A percentile compares a stretch with the other conserved stretches of the same genome.
Conservation (phyloP, 2,888 invertebrate species). For the Steromphala cineraria region DNA sequence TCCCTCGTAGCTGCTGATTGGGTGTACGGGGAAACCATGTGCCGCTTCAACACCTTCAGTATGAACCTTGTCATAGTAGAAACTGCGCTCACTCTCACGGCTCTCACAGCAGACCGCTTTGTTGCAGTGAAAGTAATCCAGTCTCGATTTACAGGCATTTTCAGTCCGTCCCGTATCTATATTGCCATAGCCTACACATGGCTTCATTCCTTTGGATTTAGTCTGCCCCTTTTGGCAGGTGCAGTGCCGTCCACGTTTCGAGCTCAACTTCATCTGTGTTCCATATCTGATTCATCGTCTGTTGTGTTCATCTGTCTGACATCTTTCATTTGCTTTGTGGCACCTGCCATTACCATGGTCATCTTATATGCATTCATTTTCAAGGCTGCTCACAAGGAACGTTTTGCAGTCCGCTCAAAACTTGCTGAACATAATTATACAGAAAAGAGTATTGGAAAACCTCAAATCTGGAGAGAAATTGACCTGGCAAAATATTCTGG, state of each 20-base stretch:
- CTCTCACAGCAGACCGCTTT: slow-evolving; percentile 61
- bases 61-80: slow-evolving; percentile 57
- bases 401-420: slow-evolving; percentile 41
- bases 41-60: slow-evolving; percentile 60
- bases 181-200: slow-evolving; percentile 59
- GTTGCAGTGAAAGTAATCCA: slow-evolving; percentile 52
- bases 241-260: slow-evolving; percentile 50
- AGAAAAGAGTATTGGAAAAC: slow-evolving; percentile 44
- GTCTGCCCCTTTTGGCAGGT: slow-evolving; percentile 58
- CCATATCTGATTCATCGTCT: slow-evolving; percentile 52
- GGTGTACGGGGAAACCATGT: slow-evolving; percentile 56
- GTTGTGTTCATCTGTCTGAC: slow-evolving; percentile 52
- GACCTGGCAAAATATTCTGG: slow-evolving; percentile 53
- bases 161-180: slow-evolving; percentile 46
- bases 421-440: slow-evolving; percentile 53
- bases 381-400: slow-evolving; percentile 46
- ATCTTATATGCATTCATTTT: slow-evolving; percentile 56
- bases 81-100: slow-evolving; percentile 51
- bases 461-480: slow-evolving; percentile 51
- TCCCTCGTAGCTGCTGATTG: slow-evolving; percentile 56
- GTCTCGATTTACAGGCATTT: slow-evolving; percentile 47
- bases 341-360: slow-evolving; percentile 54
- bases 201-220: slow-evolving; percentile 63
- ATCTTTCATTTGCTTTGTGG: slow-evolving; percentile 55
- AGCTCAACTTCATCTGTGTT: slow-evolving; percentile 58